Evolutionary conservation across 2,888 invertebrate genomes (phyloP).

Genomic region (Temnothorax unifasciatus): DNA sequence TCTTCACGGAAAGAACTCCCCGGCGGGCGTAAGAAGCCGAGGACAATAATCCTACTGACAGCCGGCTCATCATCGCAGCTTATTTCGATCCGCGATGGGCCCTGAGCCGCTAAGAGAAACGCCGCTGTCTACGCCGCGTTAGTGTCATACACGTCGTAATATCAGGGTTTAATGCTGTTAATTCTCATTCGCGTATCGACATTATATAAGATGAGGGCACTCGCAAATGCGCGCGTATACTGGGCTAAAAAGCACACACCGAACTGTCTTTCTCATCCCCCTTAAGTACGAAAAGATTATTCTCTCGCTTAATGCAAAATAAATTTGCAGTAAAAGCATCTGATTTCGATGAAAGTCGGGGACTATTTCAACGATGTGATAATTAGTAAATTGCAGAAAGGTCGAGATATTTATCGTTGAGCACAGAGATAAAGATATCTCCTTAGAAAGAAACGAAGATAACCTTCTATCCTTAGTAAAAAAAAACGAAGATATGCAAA

Average conservation of each 20-base stretch:
- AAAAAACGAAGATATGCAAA: constrained; percentile 8
- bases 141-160: constrained; percentile 62
- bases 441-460: too few relatives aligned
- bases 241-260: neutral
- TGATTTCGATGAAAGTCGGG: constrained; percentile 23
- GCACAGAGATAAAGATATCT: constrained; percentile 27
- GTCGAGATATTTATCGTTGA: constrained; percentile 32
- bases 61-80: constrained; percentile 82
- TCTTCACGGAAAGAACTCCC: constrained; percentile 72
- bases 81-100: constrained; percentile 77
- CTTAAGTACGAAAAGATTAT: constrained; percentile 1
- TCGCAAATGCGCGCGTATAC: neutral
- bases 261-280: neutral
- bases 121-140: constrained; percentile 53
- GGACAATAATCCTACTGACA: constrained; percentile 86
- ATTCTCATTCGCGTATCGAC: constrained; percentile 50
- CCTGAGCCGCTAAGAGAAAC: constrained; percentile 73
- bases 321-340: constrained; percentile 17
- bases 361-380: constrained; percentile 10
- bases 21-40: constrained; percentile 83
- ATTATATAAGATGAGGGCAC: neutral
- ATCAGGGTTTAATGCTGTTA: constrained; percentile 71
- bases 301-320: constrained; percentile 3
- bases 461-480: neutral
- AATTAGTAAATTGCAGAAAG: constrained; percentile 40